These are phyloP conservation scores for Odocoileus virginianus DNA, from an alignment of 2,113 vertebrate species.

Conservation along the genomic window DNA sequence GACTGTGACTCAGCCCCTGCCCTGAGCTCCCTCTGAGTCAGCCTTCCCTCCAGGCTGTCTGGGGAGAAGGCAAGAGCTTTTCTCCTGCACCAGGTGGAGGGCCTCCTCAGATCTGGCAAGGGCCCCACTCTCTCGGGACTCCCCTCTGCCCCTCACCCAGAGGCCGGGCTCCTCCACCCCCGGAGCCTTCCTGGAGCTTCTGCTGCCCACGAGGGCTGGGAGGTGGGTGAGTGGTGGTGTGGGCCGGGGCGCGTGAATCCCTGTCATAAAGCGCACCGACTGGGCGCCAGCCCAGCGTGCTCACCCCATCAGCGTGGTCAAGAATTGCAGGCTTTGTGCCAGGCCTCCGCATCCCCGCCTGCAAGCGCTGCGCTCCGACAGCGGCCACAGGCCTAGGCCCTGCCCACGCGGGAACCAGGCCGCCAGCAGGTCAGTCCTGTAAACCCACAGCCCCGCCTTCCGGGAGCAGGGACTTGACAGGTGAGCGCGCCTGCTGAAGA, in stretches of 20 bases:
- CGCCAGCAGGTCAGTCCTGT: neutral
- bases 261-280: accelerated
- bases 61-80: neutral
- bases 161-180: neutral
- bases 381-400: neutral
- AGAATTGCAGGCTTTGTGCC: neutral
- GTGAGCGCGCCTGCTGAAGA: neutral
- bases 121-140: neutral
- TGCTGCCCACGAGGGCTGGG: no score
- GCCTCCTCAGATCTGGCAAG: neutral
- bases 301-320: neutral
- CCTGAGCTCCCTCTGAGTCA: neutral
- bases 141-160: accelerated
- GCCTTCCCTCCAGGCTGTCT: neutral
- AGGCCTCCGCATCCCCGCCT: neutral
- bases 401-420: neutral
- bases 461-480: neutral
- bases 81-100: neutral
- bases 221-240: neutral
- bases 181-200: neutral
- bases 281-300: neutral
- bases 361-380: neutral
- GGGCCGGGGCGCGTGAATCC: accelerated
- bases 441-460: neutral
- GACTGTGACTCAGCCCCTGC: neutral